Evolutionary conservation across 2,113 vertebrate species (phyloP).

Genomic region (Hepsetus odoe): DNA sequence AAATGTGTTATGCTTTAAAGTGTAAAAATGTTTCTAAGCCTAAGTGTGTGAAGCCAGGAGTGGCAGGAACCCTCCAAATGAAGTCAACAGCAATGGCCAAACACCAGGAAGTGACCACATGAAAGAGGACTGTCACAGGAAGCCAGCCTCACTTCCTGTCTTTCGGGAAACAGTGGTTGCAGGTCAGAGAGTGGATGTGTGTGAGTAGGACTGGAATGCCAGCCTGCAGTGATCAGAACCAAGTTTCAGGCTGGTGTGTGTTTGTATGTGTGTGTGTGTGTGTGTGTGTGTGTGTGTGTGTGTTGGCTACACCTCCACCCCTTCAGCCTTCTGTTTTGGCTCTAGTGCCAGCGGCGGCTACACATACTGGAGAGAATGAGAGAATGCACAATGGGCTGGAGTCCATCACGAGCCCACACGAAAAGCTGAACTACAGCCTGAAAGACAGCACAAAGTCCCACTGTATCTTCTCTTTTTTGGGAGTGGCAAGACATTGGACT

Average conservation of each 20-base stretch:
- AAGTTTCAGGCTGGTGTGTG: conserved; percentile 10
- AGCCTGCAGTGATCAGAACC: conserved; percentile 39
- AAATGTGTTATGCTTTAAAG: neutral
- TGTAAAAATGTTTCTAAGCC: neutral
- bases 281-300: neutral
- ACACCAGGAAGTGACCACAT: conserved; percentile 81
- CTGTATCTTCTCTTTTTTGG: neutral
- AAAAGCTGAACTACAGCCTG: conserved; percentile 29
- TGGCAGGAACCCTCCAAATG: conserved; percentile 51
- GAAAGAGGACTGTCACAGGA: conserved; percentile 77
- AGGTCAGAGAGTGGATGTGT: conserved; percentile 45
- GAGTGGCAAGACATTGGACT: neutral
- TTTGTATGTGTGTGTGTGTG: neutral
- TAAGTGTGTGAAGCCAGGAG: conserved; percentile 9
- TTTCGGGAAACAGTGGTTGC: conserved; percentile 73
- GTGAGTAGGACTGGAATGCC: conserved; percentile 54
- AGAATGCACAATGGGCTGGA: conserved; percentile 45
- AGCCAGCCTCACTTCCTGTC: conserved; percentile 76
- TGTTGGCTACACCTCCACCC: conserved; percentile 31
- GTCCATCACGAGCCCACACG: conserved; percentile 34
- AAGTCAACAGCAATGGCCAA: conserved; percentile 66
- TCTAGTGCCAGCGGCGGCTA: conserved; percentile 31
- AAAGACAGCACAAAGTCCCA: neutral
- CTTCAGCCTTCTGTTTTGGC: conserved; percentile 51
- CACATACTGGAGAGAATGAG: conserved; percentile 29